These are phyloP conservation scores for Phylloscopus whistleri DNA, from an alignment of 2,113 vertebrate genomes.

Conservation along the genomic window DNA sequence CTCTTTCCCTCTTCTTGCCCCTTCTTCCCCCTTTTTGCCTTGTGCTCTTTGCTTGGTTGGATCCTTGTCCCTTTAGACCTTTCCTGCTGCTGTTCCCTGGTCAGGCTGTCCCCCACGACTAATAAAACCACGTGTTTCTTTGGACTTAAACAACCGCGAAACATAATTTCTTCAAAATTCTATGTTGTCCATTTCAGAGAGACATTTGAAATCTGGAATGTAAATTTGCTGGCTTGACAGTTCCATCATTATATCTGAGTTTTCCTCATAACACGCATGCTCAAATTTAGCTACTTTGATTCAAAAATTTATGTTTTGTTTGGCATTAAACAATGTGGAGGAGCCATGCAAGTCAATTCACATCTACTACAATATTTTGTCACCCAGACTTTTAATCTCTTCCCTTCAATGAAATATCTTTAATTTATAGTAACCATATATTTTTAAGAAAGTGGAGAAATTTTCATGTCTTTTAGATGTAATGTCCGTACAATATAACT, in stretches of 20 bases:
- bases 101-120: no score
- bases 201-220: background rate
- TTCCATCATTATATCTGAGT: background rate
- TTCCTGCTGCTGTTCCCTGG: no score
- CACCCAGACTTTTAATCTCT: background rate
- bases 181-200: background rate
- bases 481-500: background rate
- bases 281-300: background rate
- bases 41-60: no score
- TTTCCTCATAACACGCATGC: fast-evolving
- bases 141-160: no score
- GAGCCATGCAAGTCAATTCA: background rate
- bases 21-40: no score
- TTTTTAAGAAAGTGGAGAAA: background rate
- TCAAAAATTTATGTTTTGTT: background rate
- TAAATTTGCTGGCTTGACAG: background rate
- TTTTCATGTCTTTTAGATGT: background rate
- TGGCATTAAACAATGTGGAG: background rate
- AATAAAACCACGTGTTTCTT: no score
- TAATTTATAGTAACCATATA: background rate
- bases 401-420: background rate
- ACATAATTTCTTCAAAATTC: no score
- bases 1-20: no score
- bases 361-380: background rate
- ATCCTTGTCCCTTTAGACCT: no score